Conservation (phyloP, 2,797 vertebrate genomes). For the Leptoclinus maculatus region DNA sequence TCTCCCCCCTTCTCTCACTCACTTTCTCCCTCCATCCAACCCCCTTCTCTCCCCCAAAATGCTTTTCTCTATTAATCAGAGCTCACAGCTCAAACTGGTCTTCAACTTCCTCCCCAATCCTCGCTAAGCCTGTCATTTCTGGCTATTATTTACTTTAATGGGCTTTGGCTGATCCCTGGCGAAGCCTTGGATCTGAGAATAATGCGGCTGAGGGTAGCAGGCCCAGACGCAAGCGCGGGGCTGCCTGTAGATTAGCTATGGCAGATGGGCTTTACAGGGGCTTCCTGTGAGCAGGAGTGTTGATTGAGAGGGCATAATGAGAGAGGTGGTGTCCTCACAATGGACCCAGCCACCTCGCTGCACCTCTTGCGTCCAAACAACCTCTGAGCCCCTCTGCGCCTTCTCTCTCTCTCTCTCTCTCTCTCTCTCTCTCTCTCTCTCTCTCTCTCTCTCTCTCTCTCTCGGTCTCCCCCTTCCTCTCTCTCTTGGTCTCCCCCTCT, state of each 20-base stretch:
- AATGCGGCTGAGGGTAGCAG: conserved; percentile 97
- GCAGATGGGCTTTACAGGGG: conserved; percentile 99
- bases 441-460: conserved; percentile 32
- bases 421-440: conserved; percentile 34
- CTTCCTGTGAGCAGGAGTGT: conserved; percentile 99
- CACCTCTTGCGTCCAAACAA: conserved; percentile 98
- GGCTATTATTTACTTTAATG: conserved; percentile 99
- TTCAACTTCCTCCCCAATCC: conserved; percentile 99
- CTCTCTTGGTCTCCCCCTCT: conserved; percentile 28
- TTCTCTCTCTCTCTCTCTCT: conserved; percentile 38
- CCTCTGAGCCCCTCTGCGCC: conserved; percentile 86
- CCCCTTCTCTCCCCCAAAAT: conserved; percentile 92
- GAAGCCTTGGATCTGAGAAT: conserved; percentile 99
- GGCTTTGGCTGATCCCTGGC: conserved; percentile 99
- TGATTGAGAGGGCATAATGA: conserved; percentile 99
- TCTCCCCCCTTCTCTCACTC: conserved; percentile 53
- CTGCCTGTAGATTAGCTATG: conserved; percentile 99
- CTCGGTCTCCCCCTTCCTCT: conserved; percentile 37
- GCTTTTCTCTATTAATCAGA: conserved; percentile 99
- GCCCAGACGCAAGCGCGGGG: conserved; percentile 95
- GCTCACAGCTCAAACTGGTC: conserved; percentile 98
- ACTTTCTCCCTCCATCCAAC: conserved; percentile 86
- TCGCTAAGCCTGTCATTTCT: conserved; percentile 99
- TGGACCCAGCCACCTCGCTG: conserved; percentile 97
- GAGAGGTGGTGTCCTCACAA: conserved; percentile 99